Conservation (phyloP, 2,113 vertebrate genomes). For the Tyto alba region DNA sequence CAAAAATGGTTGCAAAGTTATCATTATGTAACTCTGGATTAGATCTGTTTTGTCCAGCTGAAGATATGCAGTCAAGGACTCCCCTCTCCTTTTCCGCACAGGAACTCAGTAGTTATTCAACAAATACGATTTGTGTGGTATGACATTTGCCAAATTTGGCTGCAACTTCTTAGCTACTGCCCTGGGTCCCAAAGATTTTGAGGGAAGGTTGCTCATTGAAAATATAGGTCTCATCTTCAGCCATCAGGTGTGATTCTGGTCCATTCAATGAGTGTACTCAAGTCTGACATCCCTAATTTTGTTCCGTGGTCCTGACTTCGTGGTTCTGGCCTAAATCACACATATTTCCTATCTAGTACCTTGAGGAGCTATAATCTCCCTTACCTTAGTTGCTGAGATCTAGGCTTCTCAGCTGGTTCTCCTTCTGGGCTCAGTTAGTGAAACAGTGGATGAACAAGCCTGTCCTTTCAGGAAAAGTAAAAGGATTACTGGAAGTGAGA, state of each 20-base stretch:
- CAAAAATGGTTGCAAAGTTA: not conserved
- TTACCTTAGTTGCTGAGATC: not conserved
- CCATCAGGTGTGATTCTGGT: not conserved
- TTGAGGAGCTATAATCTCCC: not conserved
- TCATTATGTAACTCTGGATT: not conserved
- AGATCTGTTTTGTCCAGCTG: not conserved
- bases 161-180: not conserved
- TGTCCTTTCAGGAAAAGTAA: not conserved
- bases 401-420: not conserved
- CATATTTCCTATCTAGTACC: not conserved
- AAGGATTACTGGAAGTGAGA: not conserved
- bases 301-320: rapidly evolving
- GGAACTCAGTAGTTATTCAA: not conserved
- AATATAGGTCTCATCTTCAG: not conserved
- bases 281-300: not conserved
- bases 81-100: not conserved
- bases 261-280: not conserved
- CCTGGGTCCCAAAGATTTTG: not conserved
- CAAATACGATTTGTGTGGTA: not conserved
- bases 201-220: not conserved
- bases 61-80: not conserved
- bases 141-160: not conserved
- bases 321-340: not conserved
- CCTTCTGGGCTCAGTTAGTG: not conserved
- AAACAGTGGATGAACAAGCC: not conserved